phyloP scores from a whole-genome alignment of 92 coral and sea anemone genomes.

The Porites rus region DNA sequence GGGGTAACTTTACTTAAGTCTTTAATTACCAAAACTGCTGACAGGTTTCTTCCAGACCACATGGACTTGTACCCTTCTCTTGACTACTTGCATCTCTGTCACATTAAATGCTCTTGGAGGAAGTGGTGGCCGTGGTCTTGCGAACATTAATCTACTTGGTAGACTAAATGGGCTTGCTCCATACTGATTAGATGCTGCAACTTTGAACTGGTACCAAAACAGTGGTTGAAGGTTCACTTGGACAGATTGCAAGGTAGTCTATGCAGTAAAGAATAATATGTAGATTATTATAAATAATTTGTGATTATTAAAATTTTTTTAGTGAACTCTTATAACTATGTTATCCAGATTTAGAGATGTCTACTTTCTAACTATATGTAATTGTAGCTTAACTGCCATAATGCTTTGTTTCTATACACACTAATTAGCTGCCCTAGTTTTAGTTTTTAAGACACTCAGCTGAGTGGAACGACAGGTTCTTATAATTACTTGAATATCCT shows the following conservation, averaged over 20 bases:
- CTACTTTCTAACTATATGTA: too few relatives aligned
- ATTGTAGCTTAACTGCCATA: too few relatives aligned
- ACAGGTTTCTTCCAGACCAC: constrained; percentile 76
- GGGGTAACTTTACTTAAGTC: too few relatives aligned
- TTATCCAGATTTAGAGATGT: too few relatives aligned
- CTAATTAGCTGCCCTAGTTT: too few relatives aligned
- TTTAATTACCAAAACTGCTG: constrained; percentile 43
- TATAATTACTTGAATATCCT: too few relatives aligned
- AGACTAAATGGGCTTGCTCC: constrained; percentile 61
- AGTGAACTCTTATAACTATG: too few relatives aligned
- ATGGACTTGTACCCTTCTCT: constrained; percentile 44
- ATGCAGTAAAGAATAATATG: neutral
- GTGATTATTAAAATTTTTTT: too few relatives aligned
- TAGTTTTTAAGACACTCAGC: too few relatives aligned
- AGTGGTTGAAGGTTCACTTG: constrained; percentile 2
- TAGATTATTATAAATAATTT: too few relatives aligned
- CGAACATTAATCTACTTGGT: constrained; percentile 46
- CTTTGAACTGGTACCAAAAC: constrained; percentile 52
- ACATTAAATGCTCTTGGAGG: constrained; percentile 66
- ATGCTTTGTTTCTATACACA: too few relatives aligned
- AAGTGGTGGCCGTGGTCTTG: constrained; percentile 52
- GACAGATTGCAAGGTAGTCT: constrained; percentile 18
- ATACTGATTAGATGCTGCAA: constrained; percentile 49
- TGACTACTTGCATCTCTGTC: neutral
- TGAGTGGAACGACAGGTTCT: too few relatives aligned